Percentiles rank a stretch among this genome's conserved stretches.
Conservation (phyloP, 2,888 invertebrate genomes). For the Cephus spinipes region DNA sequence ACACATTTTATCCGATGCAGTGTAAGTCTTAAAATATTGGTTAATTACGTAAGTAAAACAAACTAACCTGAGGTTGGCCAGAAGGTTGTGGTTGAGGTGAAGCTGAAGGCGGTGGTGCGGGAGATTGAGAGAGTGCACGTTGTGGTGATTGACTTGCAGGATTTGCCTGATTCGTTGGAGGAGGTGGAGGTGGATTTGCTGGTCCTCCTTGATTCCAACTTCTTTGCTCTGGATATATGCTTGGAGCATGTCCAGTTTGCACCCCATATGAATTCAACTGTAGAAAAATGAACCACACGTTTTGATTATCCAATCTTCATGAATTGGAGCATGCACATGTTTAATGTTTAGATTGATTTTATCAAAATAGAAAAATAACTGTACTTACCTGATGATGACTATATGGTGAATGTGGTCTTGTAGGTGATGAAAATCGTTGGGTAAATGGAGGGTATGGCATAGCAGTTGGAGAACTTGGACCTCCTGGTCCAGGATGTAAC, state of each 20-base stretch:
- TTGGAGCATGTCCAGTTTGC: slow-evolving; percentile 60
- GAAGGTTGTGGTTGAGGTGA: slow-evolving; percentile 62
- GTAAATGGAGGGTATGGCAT: slow-evolving; percentile 66
- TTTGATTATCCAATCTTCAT: not conserved
- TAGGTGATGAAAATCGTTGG: slow-evolving; percentile 63
- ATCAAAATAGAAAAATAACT: not conserved
- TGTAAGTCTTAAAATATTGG: not conserved
- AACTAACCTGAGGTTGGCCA: slow-evolving; percentile 55
- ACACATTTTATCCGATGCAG: not conserved
- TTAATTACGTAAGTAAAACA: not conserved
- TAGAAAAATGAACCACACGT: slow-evolving; percentile 21
- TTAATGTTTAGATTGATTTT: not conserved
- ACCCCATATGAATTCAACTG: slow-evolving; percentile 61
- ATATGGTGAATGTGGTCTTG: slow-evolving; percentile 63
- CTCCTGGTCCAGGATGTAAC: slow-evolving; percentile 62
- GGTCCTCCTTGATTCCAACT: slow-evolving; percentile 62
- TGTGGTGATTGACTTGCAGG: slow-evolving; percentile 63
- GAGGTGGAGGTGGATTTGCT: slow-evolving; percentile 59
- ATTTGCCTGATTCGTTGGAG: slow-evolving; percentile 58
- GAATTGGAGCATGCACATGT: not conserved
- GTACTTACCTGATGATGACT: slow-evolving; percentile 61
- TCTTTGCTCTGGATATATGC: slow-evolving; percentile 61
- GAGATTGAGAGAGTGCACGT: slow-evolving; percentile 63
- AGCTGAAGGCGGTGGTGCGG: slow-evolving; percentile 64
- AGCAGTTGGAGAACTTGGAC: slow-evolving; percentile 63